Base-by-base conservation (phyloP, 2,888 invertebrate species). In the Agonopterix arenella region DNA sequence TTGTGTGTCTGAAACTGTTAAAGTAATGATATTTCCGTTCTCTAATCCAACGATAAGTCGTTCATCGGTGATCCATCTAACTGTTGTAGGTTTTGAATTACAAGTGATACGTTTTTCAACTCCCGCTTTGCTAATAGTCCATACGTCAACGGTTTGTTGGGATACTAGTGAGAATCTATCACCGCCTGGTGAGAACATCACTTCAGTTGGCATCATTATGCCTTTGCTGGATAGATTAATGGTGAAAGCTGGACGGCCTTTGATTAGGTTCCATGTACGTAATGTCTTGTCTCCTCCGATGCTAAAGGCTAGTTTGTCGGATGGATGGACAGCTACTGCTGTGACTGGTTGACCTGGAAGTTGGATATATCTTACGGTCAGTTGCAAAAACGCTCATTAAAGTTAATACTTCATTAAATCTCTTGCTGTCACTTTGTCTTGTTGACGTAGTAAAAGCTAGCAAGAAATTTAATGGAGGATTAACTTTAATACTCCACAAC, bases 201-300 rank as follows among this genome's bases (percentile, higher is more conserved):
- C 73, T 61, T 91, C 91, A 63, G 85, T 79, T 44, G 86, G 80
- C 67, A 81, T 61, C 44, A 83, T 76, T 46, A 90, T 84, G 54
- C 90, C 90, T 82, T 93, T 94, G 67, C 91, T 93, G 55, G 93
- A 92, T 37, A 98, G 85, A 76, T 97, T 97, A n/a, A 95, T 95
- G 1, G 95, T 93, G 75, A 96, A 98, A 0, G 97, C 98, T 62
- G 93, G 93, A 53, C 97, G 91, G 0, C 98, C 98, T 77, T 97
- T 97, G 1, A 98, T 90, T 55, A 98, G 89, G 88, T 98, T 98
- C 98, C 98, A 98, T 2, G 98, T 98, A 65, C 94, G 90, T 45
- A 98, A 78, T 4, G 95, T 93, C 61, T 92, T 92, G 79, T 98
- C 98, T 46, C 92, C 92, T 11, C 97, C 97, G 41, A 97, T 91